phyloP scores from a whole-genome alignment of 37 sponge, comb jelly and placozoan species.

The Oopsacas minuta region DNA sequence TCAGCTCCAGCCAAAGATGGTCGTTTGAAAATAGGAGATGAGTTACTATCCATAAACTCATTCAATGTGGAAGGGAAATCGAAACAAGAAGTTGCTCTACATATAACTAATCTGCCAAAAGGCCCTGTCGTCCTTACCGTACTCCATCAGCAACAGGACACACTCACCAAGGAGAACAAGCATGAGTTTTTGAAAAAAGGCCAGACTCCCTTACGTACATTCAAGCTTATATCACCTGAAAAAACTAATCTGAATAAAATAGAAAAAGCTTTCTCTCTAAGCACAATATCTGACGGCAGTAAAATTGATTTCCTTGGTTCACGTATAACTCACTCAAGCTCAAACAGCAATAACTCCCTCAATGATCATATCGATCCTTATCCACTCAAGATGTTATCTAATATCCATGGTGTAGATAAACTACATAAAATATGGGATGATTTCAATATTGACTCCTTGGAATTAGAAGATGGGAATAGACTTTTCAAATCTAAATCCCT shows the following conservation, averaged over 20 bases:
- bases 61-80: not conserved
- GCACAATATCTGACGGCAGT: not conserved
- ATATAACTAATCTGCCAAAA: not conserved
- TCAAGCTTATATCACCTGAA: not conserved
- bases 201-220: not conserved
- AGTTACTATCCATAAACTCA: not conserved
- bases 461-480: not conserved
- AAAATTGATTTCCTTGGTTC: not conserved
- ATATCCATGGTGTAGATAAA: not conserved
- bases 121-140: not conserved
- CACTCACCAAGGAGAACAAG: not conserved
- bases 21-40: not conserved
- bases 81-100: conserved; percentile 2
- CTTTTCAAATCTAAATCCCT: not conserved
- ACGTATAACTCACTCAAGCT: not conserved
- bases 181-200: not conserved
- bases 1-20: not conserved
- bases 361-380: not conserved
- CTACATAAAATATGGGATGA: not conserved
- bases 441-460: not conserved
- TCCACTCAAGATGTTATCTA: not conserved
- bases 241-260: not conserved
- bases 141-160: not conserved
- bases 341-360: conserved; percentile 1
- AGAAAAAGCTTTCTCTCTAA: not conserved